A percentile compares a stretch with the other conserved stretches of the same genome.
These are phyloP conservation scores for Phataginus tricuspis DNA, from an alignment of 2,797 vertebrate species.

Conservation along the genomic window DNA sequence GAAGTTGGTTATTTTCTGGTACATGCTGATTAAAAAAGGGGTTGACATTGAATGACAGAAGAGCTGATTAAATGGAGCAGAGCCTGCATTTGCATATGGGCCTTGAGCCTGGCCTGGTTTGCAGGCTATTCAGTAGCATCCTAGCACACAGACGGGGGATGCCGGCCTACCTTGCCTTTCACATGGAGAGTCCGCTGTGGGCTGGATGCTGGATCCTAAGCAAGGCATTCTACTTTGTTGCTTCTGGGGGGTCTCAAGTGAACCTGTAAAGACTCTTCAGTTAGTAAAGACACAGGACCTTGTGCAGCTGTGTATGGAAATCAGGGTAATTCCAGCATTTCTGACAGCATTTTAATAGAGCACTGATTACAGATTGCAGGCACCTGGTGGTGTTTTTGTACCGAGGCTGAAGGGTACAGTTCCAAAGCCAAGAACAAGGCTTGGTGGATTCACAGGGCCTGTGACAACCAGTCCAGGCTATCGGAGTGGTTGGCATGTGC, in stretches of 20 bases:
- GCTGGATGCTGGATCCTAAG: not conserved
- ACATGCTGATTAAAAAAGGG: conserved; percentile 54
- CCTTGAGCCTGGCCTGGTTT: conserved; percentile 64
- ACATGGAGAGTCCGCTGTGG: not conserved
- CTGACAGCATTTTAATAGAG: conserved; percentile 76
- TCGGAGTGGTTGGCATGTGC: not conserved
- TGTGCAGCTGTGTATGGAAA: conserved; percentile 76
- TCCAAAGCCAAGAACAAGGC: conserved; percentile 61
- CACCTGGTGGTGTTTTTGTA: conserved; percentile 77
- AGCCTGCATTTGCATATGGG: conserved; percentile 30
- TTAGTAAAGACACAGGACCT: conserved; percentile 65
- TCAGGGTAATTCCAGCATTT: conserved; percentile 73
- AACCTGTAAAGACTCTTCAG: conserved; percentile 70
- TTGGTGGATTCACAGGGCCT: conserved; percentile 3
- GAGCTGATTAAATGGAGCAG: conserved; percentile 55
- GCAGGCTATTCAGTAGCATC: conserved; percentile 32
- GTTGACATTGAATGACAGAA: conserved; percentile 69
- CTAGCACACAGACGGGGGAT: not conserved
- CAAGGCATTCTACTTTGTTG: not conserved
- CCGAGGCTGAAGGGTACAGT: conserved; percentile 61
- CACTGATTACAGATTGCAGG: conserved; percentile 81
- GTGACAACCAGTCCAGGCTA: not conserved
- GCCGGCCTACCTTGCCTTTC: not conserved
- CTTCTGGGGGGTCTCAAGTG: conserved; percentile 32
- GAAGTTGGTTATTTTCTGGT: conserved; percentile 64